These are phyloP conservation scores for Epistrophe eligans DNA, from an alignment of 2,888 invertebrate genomes.

Conservation along the genomic window DNA sequence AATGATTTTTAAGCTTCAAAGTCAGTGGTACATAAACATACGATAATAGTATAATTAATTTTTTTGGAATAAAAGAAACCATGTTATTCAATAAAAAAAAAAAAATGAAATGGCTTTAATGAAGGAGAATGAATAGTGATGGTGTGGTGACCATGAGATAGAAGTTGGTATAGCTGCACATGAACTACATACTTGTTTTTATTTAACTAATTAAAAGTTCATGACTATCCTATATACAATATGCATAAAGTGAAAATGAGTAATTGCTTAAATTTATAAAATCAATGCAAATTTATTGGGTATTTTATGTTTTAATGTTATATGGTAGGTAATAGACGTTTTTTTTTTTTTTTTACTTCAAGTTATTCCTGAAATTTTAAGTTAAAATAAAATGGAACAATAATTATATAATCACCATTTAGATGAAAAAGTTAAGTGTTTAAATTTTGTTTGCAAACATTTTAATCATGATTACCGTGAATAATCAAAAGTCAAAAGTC, in stretches of 20 bases:
- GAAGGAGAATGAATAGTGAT: neutral
- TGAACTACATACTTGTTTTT: neutral
- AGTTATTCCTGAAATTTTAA: neutral
- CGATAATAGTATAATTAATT: slow-evolving; percentile 6
- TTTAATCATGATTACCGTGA: too few species aligned
- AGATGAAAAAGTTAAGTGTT: too few species aligned
- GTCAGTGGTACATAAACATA: neutral
- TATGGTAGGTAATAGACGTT: neutral
- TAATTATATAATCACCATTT: too few species aligned
- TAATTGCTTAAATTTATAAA: neutral
- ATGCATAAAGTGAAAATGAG: neutral
- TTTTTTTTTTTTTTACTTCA: neutral
- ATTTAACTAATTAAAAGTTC: neutral
- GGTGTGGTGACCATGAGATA: slow-evolving; percentile 10
- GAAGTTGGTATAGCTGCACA: neutral
- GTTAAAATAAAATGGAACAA: too few species aligned
- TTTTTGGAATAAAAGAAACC: neutral
- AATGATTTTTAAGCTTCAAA: slow-evolving; percentile 2
- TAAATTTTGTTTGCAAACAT: too few species aligned
- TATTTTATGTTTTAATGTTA: neutral
- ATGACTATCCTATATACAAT: neutral
- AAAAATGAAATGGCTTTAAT: neutral
- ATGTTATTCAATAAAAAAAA: slow-evolving; percentile 4
- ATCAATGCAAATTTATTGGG: neutral
- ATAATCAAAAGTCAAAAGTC: too few species aligned